These are phyloP conservation scores for Kuschelorhynchus macadamiae DNA, from an alignment of 2,888 invertebrate genomes.

Conservation along the genomic window DNA sequence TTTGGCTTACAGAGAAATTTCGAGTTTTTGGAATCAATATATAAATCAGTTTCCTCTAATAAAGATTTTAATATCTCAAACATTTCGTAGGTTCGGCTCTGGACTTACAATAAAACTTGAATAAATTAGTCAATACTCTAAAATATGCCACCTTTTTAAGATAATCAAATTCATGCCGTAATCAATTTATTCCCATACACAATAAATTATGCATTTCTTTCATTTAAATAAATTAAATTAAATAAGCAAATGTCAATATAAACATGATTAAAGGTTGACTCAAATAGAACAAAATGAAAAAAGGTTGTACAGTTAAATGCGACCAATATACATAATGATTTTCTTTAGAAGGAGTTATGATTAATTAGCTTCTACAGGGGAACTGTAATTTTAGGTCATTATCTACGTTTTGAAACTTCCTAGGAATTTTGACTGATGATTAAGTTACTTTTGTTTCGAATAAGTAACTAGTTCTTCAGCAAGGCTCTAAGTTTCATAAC, in stretches of 20 bases:
- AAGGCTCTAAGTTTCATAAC: too few relatives aligned
- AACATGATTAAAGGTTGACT: conserved; percentile 11
- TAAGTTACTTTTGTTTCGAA: too few relatives aligned
- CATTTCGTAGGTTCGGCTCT: too few relatives aligned
- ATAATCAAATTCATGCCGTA: conserved; percentile 15
- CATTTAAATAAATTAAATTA: conserved; percentile 14
- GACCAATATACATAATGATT: conserved; percentile 22
- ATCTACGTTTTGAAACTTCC: conserved; percentile 1
- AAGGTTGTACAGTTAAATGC: conserved; percentile 22
- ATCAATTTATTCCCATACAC: conserved; percentile 15
- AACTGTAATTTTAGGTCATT: conserved; percentile 42
- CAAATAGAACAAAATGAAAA: conserved; percentile 21
- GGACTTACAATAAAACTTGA: too few relatives aligned
- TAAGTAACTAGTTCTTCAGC: too few relatives aligned
- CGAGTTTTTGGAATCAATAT: too few relatives aligned
- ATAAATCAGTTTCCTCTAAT: too few relatives aligned
- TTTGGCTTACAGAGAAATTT: too few relatives aligned
- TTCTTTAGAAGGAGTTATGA: conserved; percentile 35
- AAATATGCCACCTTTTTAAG: conserved; percentile 19
- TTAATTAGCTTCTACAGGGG: conserved; percentile 34
- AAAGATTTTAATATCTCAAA: too few relatives aligned
- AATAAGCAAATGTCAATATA: conserved; percentile 16
- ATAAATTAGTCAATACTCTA: too few relatives aligned
- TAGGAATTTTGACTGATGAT: too few relatives aligned
- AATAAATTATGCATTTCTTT: conserved; percentile 6